Evolutionary conservation across 2,888 invertebrate species (phyloP), one percentile per base, ranked within the genome.

Genomic region (Eupithecia subumbrata): DNA sequence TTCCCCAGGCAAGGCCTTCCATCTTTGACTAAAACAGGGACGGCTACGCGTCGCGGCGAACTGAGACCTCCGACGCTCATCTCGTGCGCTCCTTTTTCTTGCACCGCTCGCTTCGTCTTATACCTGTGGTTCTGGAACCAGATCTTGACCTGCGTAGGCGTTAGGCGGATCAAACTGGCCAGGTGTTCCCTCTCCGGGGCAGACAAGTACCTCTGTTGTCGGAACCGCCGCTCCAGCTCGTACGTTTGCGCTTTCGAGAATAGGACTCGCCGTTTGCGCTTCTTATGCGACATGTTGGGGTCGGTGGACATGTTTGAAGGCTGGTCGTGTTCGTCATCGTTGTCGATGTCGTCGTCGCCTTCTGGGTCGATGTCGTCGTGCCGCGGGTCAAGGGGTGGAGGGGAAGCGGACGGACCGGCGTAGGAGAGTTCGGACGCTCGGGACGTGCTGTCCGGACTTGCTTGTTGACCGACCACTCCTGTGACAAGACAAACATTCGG

Each of bases 41-140:
- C 99, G 0, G 99, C 98, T 0, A 99, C 99, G 30, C 99, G 96
- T 43, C 99, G 95, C 0, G 99, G 99, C 0, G 98, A 98, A 66
- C 97, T 97, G 84, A 97, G 88, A 1, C 96, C 96, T n/a, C 96
- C 96, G 0, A 96, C 96, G 72, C 95, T 96, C 83, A 96, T 92
- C 78, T 97, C 96, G 82, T 97, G 96, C 81, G 96, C 91, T 25
- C 97, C 97, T 91, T 99, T 98, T 91, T 99, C 99, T 87, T 98
- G 98, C 76, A 98, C 97, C 0, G 99, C 98, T n/a, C 99, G 96
- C 94, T 99, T 99, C 87, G 99, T 99, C 95, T 99, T 99, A 95
- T 99, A 99, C 87, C 99, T 97, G 90, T 99, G 99, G 91, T 99
- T 99, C 91, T 99, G 99, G 95, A 99, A 99, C 99, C 99, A 99